Base-by-base conservation (phyloP, 2,797 vertebrate species). In the Enteromius fasciolatus region DNA sequence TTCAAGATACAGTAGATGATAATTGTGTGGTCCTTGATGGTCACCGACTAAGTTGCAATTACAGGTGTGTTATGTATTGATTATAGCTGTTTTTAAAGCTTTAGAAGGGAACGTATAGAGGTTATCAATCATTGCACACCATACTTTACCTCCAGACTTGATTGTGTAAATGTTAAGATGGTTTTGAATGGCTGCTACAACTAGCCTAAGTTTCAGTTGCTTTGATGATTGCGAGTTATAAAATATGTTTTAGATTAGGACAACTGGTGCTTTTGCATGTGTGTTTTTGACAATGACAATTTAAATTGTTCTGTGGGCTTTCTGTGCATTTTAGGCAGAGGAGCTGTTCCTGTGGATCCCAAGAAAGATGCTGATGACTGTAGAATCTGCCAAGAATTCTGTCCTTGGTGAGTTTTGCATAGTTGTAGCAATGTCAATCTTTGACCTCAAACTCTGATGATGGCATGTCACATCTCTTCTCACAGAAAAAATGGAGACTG, bases 311-410 rank as follows among this genome's bases (percentile, higher is more conserved):
- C 54, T 3, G 3, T 69, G 66, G 52, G 36, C 67, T 33, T 64
- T 31, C 15, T 81, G 14, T 61, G 6, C 9, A 68, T 18, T 84
- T 18, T 74, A 99, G 98, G 97, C 96, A 84, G 98, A 99, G 91
- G 98, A 99, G 84, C 91, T 99, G 63, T 99, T 99, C 90, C 93
- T 99, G 69, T 99, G 98, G 97, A 95, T 99, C 91, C 98, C 98
- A 86, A 94, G 98, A 88, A 98, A 96, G 93, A 95, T 99, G 90
- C 89, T 99, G 84, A 98, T 99, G 97, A 99, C 97, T 0, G 97
- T 98, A 87, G 97, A 99, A 87, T 98, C 97, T 1, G 97, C 97
- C 83, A 98, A 99, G 92, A 97, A 92, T 92, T 99, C 98, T 64
- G 81, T 97, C 28, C 92, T 99, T 52, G 97, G 98, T 99, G 93